phyloP scores from a whole-genome alignment of 1,140 invertebrate species.

The Papilio xuthus region DNA sequence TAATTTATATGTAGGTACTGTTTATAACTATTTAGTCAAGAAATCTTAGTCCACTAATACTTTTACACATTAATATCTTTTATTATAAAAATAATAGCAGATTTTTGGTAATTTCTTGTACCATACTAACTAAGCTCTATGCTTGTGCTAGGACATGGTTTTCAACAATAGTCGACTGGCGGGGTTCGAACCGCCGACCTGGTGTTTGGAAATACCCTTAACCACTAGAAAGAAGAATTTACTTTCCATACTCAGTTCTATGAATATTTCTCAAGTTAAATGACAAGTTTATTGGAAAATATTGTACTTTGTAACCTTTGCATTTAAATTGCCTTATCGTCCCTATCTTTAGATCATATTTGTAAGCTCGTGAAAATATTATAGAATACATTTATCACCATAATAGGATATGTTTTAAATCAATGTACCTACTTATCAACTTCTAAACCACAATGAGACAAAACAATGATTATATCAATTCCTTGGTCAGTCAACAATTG shows the following conservation, averaged over 20 bases:
- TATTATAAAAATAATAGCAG: no score
- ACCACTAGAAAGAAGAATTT: no score
- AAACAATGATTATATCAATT: constrained; percentile 89
- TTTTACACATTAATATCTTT: no score
- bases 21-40: neutral
- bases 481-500: constrained; percentile 82
- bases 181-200: no score
- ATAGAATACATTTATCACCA: neutral
- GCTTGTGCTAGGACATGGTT: no score
- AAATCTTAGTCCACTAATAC: neutral
- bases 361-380: constrained; percentile 7
- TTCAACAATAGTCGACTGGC: no score
- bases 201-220: no score
- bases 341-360: constrained; percentile 42
- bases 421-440: constrained; percentile 82
- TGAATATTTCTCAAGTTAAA: constrained; percentile 40
- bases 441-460: constrained; percentile 89
- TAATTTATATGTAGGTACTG: neutral
- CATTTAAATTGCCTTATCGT: constrained; percentile 61
- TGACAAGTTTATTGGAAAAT: constrained; percentile 65
- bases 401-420: neutral
- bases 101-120: no score
- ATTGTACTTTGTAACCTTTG: constrained; percentile 57
- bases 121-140: no score
- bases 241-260: constrained; percentile 34